Conservation (phyloP, 1,140 invertebrate species). For the Sinonovacula constricta region DNA sequence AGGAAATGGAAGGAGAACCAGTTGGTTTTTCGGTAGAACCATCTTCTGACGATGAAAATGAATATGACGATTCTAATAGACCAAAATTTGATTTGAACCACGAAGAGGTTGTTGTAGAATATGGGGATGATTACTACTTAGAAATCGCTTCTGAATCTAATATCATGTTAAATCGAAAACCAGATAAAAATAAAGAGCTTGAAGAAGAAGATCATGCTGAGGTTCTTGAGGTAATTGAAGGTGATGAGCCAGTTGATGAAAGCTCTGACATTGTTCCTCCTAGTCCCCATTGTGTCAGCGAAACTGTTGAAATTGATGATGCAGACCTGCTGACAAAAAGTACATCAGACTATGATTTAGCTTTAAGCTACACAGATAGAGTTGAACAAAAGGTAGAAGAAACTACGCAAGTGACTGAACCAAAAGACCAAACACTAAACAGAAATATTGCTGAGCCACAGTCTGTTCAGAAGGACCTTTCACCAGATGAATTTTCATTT, state of each 20-base stretch:
- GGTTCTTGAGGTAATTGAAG: conserved; percentile 45
- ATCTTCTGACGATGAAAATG: conserved; percentile 43
- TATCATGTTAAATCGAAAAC: background rate
- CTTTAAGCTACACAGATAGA: conserved; percentile 40
- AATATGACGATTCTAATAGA: conserved; percentile 24
- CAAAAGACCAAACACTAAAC: background rate
- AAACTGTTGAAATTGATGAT: conserved; percentile 34
- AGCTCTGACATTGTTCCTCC: conserved; percentile 35
- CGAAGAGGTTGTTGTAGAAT: conserved; percentile 32
- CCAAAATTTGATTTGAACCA: conserved; percentile 18
- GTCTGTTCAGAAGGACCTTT: background rate
- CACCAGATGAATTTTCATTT: background rate
- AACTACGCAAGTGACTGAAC: background rate
- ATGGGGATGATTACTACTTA: background rate
- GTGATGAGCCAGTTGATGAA: conserved; percentile 41
- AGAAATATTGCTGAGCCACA: background rate
- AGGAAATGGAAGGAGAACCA: conserved; percentile 51
- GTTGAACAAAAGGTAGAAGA: conserved; percentile 29
- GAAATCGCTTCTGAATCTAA: conserved; percentile 11
- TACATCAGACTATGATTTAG: conserved; percentile 34
- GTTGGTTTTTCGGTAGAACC: conserved; percentile 46
- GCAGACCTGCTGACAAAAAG: background rate
- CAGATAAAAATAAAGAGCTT: background rate
- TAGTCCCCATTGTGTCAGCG: conserved; percentile 33
- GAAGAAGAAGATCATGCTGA: conserved; percentile 18